Conservation (phyloP, 2,797 vertebrate genomes). For the Sphenopsis melanotis region DNA sequence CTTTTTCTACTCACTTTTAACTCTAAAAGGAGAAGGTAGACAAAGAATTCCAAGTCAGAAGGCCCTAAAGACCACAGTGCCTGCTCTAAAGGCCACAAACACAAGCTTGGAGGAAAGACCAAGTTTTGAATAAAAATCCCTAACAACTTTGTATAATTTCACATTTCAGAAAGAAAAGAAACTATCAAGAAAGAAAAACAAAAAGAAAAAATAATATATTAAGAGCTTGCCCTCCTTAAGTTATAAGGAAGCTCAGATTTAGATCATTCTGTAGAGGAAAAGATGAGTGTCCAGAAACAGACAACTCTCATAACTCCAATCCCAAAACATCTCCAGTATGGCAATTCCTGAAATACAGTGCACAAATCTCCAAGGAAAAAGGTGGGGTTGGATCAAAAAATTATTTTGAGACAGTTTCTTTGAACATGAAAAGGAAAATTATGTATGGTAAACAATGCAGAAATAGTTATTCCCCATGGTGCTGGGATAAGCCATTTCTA, state of each 20-base stretch:
- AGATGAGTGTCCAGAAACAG: neutral
- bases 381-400: conserved; percentile 11
- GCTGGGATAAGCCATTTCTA: neutral
- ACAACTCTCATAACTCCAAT: neutral
- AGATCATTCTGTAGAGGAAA: neutral
- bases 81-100: neutral
- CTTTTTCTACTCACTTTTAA: conserved; percentile 15
- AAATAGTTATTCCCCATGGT: neutral
- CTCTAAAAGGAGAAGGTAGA: neutral
- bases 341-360: conserved; percentile 37
- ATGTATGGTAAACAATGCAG: neutral
- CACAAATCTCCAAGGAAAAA: conserved; percentile 10
- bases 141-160: neutral
- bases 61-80: neutral
- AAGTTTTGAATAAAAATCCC: neutral
- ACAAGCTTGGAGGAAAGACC: neutral
- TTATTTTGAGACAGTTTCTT: neutral
- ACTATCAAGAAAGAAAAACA: neutral
- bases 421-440: neutral
- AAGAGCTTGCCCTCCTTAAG: neutral
- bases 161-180: neutral
- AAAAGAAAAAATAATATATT: neutral
- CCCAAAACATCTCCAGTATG: neutral
- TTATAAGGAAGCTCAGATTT: conserved; percentile 8
- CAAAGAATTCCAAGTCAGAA: neutral